These are phyloP conservation scores for Tachyglossus aculeatus DNA, from an alignment of 2,797 vertebrate genomes.

Conservation along the genomic window DNA sequence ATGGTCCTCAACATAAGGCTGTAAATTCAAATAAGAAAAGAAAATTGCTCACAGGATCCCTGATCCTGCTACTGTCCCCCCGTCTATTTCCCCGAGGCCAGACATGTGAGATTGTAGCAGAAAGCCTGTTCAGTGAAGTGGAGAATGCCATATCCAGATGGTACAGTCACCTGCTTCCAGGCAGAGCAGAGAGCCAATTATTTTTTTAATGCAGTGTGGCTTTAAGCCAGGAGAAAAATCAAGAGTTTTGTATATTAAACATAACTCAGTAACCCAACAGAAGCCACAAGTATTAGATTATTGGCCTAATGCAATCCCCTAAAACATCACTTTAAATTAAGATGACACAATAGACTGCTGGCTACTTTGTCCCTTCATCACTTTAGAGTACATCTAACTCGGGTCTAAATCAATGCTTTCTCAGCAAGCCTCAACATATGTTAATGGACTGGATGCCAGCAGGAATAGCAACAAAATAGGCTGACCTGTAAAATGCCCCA, in stretches of 20 bases:
- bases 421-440: conserved; percentile 5
- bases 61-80: background rate
- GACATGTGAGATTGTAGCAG: conserved; percentile 24
- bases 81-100: conserved; percentile 31
- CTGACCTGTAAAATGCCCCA: background rate
- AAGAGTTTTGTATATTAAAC: conserved; percentile 15
- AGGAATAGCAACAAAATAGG: background rate
- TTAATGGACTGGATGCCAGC: background rate
- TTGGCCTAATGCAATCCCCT: conserved; percentile 1
- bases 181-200: conserved; percentile 46
- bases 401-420: background rate
- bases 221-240: conserved; percentile 42
- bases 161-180: conserved; percentile 44
- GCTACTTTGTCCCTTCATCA: background rate
- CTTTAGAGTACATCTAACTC: background rate
- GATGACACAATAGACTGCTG: background rate
- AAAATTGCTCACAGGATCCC: conserved; percentile 24
- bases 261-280: conserved; percentile 3
- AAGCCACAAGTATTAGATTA: conserved; percentile 16
- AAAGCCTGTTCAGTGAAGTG: conserved; percentile 32
- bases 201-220: conserved; percentile 25
- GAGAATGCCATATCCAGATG: conserved; percentile 46
- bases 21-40: conserved; percentile 8
- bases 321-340: conserved; percentile 4
- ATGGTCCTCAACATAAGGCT: too few relatives aligned